phyloP scores from a whole-genome alignment of 37 sponge, comb jelly and placozoan species.

The Crambe crambe region DNA sequence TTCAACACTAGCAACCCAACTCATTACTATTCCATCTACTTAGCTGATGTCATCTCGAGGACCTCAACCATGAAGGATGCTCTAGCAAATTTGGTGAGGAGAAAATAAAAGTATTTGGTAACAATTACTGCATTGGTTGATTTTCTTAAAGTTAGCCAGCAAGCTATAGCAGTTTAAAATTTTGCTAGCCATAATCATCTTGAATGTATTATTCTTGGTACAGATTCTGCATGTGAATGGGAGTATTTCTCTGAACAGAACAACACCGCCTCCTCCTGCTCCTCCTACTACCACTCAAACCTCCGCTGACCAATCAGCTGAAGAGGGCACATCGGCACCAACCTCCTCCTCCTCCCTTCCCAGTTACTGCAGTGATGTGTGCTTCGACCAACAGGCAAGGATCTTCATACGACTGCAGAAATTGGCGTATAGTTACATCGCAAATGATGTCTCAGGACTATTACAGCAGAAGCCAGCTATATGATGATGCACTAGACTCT shows the following conservation, averaged over 20 bases:
- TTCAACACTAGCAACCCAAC: constrained; percentile 2
- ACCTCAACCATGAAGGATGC: neutral
- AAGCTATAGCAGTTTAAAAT: no score
- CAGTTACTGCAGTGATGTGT: neutral
- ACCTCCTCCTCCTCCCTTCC: neutral
- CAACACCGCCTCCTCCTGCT: neutral
- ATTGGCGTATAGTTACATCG: constrained; percentile 1
- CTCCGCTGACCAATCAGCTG: neutral
- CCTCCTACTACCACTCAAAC: neutral
- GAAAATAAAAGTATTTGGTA: no score
- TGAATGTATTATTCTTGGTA: neutral
- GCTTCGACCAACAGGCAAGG: constrained; percentile 12
- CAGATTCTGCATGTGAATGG: neutral
- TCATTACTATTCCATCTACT: neutral
- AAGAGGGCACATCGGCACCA: neutral
- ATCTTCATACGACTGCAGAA: neutral
- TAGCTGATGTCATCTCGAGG: neutral
- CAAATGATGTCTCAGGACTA: constrained; percentile 2
- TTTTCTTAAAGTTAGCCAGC: no score
- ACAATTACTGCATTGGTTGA: no score
- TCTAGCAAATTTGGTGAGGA: constrained; percentile 8
- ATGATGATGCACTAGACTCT: neutral
- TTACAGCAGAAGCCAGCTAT: neutral
- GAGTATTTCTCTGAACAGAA: neutral
- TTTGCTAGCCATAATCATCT: no score